phyloP scores from a whole-genome alignment of 1,140 invertebrate species.

The Caenorhabditis elegans region WBcel235 BX284605.5:8549001-8549500 shows the following conservation, averaged over 20 bases:
- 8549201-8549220: neutral
- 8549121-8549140: neutral
- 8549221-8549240: neutral
- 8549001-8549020: neutral
- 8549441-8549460: too few species aligned
- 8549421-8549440: neutral
- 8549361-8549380: neutral
- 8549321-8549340: constrained; percentile 19
- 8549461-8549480: too few species aligned
- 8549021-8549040: neutral
- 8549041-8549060: neutral
- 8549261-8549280: neutral
- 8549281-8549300: constrained; percentile 15
- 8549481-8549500: too few species aligned
- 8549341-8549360: too few species aligned
- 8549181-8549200: constrained; percentile 30
- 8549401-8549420: neutral
- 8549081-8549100: neutral
- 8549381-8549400: constrained; percentile 1
- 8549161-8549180: neutral
- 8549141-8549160: neutral
- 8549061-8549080: neutral
- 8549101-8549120: neutral
- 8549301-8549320: neutral
- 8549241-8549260: neutral